Conservation (phyloP, 2,797 vertebrate species). For the Vespertilio murinus region DNA sequence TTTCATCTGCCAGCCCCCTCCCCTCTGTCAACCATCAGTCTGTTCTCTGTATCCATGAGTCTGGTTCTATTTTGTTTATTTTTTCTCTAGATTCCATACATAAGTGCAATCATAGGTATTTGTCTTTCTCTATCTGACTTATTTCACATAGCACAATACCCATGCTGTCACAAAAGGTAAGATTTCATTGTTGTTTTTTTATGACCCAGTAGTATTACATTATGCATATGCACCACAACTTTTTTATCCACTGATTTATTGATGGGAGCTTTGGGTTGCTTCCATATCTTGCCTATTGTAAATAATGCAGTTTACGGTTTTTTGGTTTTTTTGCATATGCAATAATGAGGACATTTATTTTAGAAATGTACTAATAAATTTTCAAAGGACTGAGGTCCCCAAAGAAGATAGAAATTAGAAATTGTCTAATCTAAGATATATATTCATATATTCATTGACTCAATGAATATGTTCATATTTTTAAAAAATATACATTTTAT, state of each 20-base stretch:
- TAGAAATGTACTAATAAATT: background rate
- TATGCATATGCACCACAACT: background rate
- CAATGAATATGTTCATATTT: background rate
- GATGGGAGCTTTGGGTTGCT: background rate
- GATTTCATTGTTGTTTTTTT: background rate
- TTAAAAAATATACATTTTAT: background rate
- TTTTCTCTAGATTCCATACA: background rate
- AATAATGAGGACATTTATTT: background rate
- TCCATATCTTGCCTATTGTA: background rate
- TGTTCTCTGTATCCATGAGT: background rate
- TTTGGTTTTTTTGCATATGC: background rate
- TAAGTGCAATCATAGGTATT: background rate
- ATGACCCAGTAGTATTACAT: background rate
- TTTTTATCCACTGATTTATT: background rate
- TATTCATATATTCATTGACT: background rate
- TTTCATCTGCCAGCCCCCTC: background rate
- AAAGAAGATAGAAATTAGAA: background rate
- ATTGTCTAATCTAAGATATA: background rate
- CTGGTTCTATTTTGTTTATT: background rate
- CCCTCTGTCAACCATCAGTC: background rate
- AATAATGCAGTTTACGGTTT: background rate
- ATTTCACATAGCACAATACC: too few species aligned
- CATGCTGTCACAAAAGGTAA: background rate
- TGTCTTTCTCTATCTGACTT: background rate
- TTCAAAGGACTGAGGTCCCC: background rate